These are phyloP conservation scores for Luffia ferchaultella DNA, from an alignment of 2,888 invertebrate genomes.

Conservation along the genomic window DNA sequence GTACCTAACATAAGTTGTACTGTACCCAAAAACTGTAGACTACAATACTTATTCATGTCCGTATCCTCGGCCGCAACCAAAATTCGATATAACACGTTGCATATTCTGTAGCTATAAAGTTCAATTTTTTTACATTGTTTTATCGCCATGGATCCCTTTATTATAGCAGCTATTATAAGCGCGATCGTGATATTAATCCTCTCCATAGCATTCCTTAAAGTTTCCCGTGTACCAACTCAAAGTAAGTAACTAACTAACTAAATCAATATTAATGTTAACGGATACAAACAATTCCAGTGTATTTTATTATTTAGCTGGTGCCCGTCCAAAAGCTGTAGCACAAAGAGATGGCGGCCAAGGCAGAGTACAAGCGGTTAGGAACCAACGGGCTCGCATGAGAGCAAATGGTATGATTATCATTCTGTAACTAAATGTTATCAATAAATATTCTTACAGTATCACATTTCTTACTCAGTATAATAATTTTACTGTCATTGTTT, in stretches of 20 bases:
- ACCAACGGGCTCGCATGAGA: conserved; percentile 73
- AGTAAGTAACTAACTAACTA: conserved; percentile 22
- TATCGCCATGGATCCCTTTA: conserved; percentile 45
- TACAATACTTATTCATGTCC: no score
- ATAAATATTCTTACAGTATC: no score
- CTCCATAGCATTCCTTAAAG: conserved; percentile 37
- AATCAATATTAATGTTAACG: background rate
- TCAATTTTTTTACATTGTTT: no score
- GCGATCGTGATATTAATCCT: conserved; percentile 41
- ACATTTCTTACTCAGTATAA: background rate
- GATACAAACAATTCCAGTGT: background rate
- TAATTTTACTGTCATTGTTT: no score
- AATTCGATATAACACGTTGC: no score
- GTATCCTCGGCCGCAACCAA: no score
- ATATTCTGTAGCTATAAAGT: no score
- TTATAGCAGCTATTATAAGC: conserved; percentile 49
- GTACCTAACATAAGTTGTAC: no score
- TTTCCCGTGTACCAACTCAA: conserved; percentile 38
- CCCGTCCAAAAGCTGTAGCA: conserved; percentile 39
- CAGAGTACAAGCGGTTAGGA: conserved; percentile 76
- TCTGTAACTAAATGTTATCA: no score
- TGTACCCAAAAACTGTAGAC: no score
- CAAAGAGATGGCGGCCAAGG: conserved; percentile 68
- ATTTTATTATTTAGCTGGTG: conserved; percentile 26
- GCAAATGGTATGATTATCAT: conserved; percentile 49